A percentile compares a stretch with the other conserved stretches of the same genome.
phyloP scores from a whole-genome alignment of 2,797 vertebrate species.

The Thamnophis elegans region DNA sequence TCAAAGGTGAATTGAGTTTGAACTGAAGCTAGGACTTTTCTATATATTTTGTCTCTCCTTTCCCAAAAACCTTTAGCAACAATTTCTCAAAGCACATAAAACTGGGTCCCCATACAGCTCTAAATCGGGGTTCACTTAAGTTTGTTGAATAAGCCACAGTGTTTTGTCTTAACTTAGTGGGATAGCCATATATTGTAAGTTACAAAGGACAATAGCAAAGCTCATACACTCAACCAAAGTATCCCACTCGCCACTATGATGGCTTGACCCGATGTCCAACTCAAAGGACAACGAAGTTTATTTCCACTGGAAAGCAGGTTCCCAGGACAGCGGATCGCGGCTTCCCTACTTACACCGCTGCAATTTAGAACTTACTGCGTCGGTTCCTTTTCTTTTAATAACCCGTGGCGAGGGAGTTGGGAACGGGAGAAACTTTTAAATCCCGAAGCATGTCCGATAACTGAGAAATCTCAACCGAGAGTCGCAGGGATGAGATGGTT shows the following conservation, averaged over 20 bases:
- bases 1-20: neutral
- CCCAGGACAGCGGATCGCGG: neutral
- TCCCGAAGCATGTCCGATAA: neutral
- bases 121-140: neutral
- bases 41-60: neutral
- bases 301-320: neutral
- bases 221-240: neutral
- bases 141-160: neutral
- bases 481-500: too few species aligned
- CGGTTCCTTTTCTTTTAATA: neutral
- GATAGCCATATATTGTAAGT: neutral
- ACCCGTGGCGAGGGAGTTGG: neutral
- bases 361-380: neutral
- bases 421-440: neutral
- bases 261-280: neutral
- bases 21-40: neutral
- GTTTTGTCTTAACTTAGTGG: neutral
- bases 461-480: neutral
- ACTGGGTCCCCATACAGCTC: neutral
- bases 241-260: neutral
- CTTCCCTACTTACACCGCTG: neutral
- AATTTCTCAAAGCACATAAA: neutral
- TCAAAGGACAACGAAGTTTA: neutral
- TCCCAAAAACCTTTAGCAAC: neutral
- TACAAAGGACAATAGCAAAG: neutral